Percentiles rank a stretch among this genome's conserved stretches.
phyloP scores from a whole-genome alignment of 2,888 invertebrate genomes.

The Erebia palarica region DNA sequence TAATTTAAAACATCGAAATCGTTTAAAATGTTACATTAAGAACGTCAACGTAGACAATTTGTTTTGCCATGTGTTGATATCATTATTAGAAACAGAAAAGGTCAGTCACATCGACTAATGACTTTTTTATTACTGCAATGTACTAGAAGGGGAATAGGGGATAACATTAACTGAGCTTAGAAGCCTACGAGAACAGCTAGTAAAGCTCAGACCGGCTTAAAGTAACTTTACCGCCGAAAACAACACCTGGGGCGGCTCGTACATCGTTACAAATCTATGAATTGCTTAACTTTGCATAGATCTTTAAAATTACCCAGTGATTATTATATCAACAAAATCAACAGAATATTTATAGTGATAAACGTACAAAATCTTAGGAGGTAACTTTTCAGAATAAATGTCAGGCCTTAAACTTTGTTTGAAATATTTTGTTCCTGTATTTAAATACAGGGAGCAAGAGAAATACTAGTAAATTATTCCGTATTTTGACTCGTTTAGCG shows the following conservation, averaged over 20 bases:
- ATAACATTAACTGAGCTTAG: conserved; percentile 64
- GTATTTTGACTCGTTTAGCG: conserved; percentile 39
- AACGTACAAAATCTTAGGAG: neutral
- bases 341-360: neutral
- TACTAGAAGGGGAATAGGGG: conserved; percentile 47
- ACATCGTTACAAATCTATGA: conserved; percentile 51
- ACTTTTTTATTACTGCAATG: conserved; percentile 32
- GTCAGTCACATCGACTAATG: conserved; percentile 26
- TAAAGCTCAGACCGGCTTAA: conserved; percentile 70
- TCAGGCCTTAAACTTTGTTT: neutral
- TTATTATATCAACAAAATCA: neutral
- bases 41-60: too few relatives aligned
- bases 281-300: conserved; percentile 40
- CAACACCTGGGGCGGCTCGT: conserved; percentile 67
- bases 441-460: conserved; percentile 40
- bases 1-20: too few relatives aligned
- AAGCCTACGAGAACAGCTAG: conserved; percentile 63
- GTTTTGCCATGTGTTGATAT: conserved; percentile 7
- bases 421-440: conserved; percentile 1
- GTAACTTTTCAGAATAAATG: neutral
- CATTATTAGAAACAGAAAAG: neutral
- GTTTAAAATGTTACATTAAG: too few relatives aligned
- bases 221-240: conserved; percentile 70
- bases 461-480: conserved; percentile 34
- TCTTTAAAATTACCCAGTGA: neutral